Evolutionary conservation across 2,113 vertebrate species (phyloP).

Genomic region (Oryzias curvinotus): DNA sequence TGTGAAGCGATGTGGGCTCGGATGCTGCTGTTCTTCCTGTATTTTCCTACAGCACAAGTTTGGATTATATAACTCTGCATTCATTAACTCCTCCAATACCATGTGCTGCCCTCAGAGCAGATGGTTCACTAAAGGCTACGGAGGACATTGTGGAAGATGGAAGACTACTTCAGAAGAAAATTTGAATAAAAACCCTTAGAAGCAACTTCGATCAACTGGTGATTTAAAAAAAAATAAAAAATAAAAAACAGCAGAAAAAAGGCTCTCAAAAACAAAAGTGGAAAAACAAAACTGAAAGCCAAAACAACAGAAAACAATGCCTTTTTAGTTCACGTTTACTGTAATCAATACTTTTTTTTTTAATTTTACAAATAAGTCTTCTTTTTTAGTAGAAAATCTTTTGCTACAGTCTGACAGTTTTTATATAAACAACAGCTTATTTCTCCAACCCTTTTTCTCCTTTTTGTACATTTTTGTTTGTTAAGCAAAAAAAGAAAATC

Average conservation of each 20-base stretch:
- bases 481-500: not conserved
- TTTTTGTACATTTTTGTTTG: not conserved
- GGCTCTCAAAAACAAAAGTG: not conserved
- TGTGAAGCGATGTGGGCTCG: conserved; percentile 24
- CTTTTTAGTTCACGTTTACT: conserved; percentile 1
- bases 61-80: conserved; percentile 60
- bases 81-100: conserved; percentile 55
- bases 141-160: conserved; percentile 17
- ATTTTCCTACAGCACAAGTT: conserved; percentile 28
- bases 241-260: conserved; percentile 1
- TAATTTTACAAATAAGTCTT: conserved; percentile 15
- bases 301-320: too few relatives aligned
- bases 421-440: conserved; percentile 10
- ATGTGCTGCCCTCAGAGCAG: conserved; percentile 46
- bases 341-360: conserved; percentile 4
- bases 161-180: conserved; percentile 19
- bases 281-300: too few relatives aligned
- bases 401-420: not conserved
- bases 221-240: conserved; percentile 19
- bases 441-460: not conserved
- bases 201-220: conserved; percentile 27
- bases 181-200: conserved; percentile 16
- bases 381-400: conserved; percentile 12
- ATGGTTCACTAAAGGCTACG: conserved; percentile 59
- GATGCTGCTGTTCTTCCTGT: conserved; percentile 6